Conservation (phyloP, 2,888 invertebrate genomes). For the Meloe dianella region DNA sequence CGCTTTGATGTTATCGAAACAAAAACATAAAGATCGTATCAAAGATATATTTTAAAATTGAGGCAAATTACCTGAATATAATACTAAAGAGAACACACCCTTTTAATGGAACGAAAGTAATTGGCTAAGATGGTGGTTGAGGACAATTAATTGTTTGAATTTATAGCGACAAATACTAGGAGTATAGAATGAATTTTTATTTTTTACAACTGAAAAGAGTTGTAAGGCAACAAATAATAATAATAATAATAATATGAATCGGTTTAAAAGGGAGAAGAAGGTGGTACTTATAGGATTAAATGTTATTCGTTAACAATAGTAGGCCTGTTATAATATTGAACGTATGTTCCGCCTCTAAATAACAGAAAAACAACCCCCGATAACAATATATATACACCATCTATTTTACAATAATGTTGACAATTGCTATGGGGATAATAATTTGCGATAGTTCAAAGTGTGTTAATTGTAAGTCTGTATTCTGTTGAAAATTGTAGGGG, state of each 20-base stretch:
- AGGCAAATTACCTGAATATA: conserved; percentile 13
- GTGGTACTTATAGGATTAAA: conserved; percentile 35
- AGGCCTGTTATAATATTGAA: conserved; percentile 9
- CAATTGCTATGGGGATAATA: conserved; percentile 18
- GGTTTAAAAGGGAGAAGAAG: conserved; percentile 19
- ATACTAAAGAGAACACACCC: background rate
- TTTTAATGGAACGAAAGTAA: background rate
- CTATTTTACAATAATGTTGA: conserved; percentile 7
- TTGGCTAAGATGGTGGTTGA: conserved; percentile 2
- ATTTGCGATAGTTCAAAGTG: conserved; percentile 44
- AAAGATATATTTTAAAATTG: conserved; percentile 27
- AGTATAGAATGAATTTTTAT: background rate
- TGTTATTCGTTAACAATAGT: conserved; percentile 34
- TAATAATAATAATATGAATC: background rate
- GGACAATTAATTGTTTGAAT: conserved; percentile 2
- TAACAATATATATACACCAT: conserved; percentile 27
- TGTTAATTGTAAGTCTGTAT: conserved; percentile 52
- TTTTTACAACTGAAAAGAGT: background rate
- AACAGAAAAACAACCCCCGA: conserved; percentile 25
- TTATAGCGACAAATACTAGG: background rate
- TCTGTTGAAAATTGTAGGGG: conserved; percentile 48
- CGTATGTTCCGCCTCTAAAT: conserved; percentile 23
- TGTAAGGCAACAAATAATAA: background rate
- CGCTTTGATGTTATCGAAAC: conserved; percentile 21
- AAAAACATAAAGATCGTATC: conserved; percentile 17